phyloP scores from a whole-genome alignment of 1,140 invertebrate species.

The Ericerus pela region DNA sequence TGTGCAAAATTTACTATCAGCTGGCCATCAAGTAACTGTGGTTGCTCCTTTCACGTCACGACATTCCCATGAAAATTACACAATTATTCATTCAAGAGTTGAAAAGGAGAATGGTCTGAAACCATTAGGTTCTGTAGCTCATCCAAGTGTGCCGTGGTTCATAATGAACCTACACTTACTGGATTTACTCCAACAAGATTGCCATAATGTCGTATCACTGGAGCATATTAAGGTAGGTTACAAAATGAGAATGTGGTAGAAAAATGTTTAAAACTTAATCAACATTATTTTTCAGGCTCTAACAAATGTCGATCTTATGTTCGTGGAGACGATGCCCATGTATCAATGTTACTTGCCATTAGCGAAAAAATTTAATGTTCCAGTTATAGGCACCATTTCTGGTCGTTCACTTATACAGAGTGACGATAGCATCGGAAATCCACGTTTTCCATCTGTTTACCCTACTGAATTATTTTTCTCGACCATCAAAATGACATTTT shows the following conservation, averaged over 20 bases:
- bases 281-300: too few species aligned
- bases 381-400: not conserved
- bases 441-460: not conserved
- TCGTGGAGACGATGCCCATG: not conserved
- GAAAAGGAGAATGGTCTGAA: too few species aligned
- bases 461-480: not conserved
- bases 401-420: not conserved
- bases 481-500: too few species aligned
- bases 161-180: too few species aligned
- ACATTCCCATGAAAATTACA: conserved; percentile 11
- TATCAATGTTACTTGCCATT: not conserved
- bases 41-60: conserved; percentile 43
- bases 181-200: too few species aligned
- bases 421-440: not conserved
- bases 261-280: too few species aligned
- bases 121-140: too few species aligned
- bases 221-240: too few species aligned
- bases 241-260: too few species aligned
- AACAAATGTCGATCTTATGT: not conserved
- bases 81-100: too few species aligned
- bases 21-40: conserved; percentile 52
- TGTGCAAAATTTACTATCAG: conserved; percentile 41
- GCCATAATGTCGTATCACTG: too few species aligned
- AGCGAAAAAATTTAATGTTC: not conserved
- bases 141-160: too few species aligned